Base-by-base conservation (phyloP, 64 coral and sea anemone species). In the Dendrophyllia cribrosa region DNA sequence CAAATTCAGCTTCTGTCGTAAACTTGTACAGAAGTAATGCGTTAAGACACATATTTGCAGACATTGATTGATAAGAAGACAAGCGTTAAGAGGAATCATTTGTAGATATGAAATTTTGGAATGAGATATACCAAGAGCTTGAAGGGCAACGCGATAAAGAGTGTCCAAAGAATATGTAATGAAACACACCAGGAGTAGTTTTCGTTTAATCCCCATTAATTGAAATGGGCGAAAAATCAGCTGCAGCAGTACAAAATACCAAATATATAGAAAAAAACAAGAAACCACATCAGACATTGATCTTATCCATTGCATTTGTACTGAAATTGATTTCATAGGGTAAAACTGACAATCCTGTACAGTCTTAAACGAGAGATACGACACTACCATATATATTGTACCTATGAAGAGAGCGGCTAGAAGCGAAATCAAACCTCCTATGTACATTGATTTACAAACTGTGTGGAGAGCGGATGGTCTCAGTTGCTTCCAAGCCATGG, bases 191-290 rank as follows among this genome's bases (percentile, higher is more conserved):
- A 79, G 24, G 13, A 79, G 3, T 0, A 79, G 52, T 79, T 59
- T 59, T 17, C 4, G 26, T 79, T 79, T 61, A 20, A 79, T 9
- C 0, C 77, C 77, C 14, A 16, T 43, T 22, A 79, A 43, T 53
- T 79, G 77, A 79, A 34, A 79, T 4, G 55, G 77, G 4, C 77
- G 77, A 43, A 79, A 79, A 6, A 79, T 3, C 43, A 79, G 34
- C 0, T 43, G 25, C n/a, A 22, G 2, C 19, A 22, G 20, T 24
- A 25, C 22, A 24, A 69, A 24, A 3, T 19, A 43, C 20, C 55
- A 43, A 22, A 26, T 22, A n/a, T 59, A 26, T n/a, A 59, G 23
- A 16, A 79, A 45, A 14, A 13, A 24, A 16, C 56, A 79, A 17
- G 55, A 59, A 16, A 79, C 16, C 5, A 79, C 6, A 16, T 7